phyloP scores from a whole-genome alignment of 2,113 vertebrate genomes.

The Orthonyx spaldingii region DNA sequence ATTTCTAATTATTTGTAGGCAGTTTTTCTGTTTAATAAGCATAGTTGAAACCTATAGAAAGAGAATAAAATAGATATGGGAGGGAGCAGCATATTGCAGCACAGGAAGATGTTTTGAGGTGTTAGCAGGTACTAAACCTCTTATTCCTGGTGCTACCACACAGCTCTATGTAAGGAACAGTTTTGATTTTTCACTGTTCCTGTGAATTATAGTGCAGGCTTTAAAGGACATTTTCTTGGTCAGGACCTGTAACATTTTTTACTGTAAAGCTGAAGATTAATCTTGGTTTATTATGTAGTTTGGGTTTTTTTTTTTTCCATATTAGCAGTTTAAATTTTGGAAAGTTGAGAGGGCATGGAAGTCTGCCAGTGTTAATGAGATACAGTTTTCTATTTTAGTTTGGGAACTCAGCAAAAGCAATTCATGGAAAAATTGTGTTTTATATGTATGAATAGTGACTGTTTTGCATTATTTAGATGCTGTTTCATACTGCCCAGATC shows the following conservation, averaged over 20 bases:
- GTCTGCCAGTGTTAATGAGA: neutral
- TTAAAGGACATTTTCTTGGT: neutral
- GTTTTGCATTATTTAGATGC: neutral
- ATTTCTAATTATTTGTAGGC: neutral
- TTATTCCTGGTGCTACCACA: neutral
- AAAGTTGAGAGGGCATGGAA: neutral
- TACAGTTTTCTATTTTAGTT: slow-evolving; percentile 14
- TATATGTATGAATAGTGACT: neutral
- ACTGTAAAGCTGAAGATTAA: neutral
- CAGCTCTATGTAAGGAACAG: neutral
- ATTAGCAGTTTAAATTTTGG: neutral
- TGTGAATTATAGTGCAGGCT: neutral
- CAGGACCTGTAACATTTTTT: neutral
- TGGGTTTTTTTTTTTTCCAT: neutral
- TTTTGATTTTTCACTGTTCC: neutral
- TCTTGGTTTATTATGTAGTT: neutral
- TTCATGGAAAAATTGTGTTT: slow-evolving; percentile 7
- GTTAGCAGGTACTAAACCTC: accelerated
- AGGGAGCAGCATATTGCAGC: neutral
- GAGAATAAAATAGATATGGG: neutral
- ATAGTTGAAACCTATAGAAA: neutral
- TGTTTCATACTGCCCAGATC: neutral
- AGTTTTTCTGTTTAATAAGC: neutral
- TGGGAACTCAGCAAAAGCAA: neutral
- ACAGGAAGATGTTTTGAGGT: neutral